Conservation (phyloP, 2,797 vertebrate species). For the Myioborus melanocephalus region DNA sequence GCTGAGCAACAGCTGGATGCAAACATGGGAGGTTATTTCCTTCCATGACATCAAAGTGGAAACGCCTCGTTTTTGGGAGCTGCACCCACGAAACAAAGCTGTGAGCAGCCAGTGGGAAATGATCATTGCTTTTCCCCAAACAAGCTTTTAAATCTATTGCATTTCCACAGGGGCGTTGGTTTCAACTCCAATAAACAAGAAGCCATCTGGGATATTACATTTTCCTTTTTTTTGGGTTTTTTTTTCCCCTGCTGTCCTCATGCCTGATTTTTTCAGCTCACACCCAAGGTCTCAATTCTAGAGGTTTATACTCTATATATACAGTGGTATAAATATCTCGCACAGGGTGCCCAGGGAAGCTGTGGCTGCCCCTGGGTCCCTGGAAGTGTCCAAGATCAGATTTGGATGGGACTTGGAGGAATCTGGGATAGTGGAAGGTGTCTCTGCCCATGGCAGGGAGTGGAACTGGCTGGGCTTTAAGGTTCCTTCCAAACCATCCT, state of each 20-base stretch:
- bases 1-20: neutral
- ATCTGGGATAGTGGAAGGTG: neutral
- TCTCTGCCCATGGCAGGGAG: neutral
- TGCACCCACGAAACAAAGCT: neutral
- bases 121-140: neutral
- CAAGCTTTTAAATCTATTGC: neutral
- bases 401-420: neutral
- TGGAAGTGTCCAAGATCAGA: neutral
- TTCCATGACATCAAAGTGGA: slow-evolving; percentile 50
- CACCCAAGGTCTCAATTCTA: rapidly evolving
- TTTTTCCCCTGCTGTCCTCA: neutral
- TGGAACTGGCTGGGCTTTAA: neutral
- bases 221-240: neutral
- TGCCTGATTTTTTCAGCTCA: neutral
- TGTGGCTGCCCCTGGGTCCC: neutral
- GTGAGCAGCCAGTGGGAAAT: rapidly evolving
- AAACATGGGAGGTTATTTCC: neutral
- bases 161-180: neutral
- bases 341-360: neutral
- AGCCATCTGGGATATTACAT: rapidly evolving
- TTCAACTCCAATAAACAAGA: neutral
- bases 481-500: neutral
- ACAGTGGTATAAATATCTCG: neutral
- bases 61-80: neutral
- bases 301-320: neutral